These are phyloP conservation scores for Acanthurus lineatus DNA, from an alignment of 2,797 vertebrate species.

Conservation along the genomic window DNA sequence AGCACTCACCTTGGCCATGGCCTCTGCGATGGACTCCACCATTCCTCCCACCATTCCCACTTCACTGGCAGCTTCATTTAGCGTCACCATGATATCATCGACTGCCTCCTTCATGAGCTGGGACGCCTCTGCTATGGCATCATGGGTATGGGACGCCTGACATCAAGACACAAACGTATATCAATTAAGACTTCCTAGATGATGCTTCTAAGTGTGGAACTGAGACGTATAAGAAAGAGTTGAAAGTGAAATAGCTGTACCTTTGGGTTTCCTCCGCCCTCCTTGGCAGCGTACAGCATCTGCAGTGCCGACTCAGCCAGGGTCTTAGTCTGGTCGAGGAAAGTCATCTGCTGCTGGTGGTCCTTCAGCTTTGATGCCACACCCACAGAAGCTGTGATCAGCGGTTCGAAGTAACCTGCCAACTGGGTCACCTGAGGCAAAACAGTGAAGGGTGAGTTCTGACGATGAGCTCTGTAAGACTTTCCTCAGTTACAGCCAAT, in stretches of 20 bases:
- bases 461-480: not conserved
- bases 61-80: slow-evolving; percentile 98
- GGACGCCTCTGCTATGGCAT: slow-evolving; percentile 94
- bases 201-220: not conserved
- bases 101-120: slow-evolving; percentile 99
- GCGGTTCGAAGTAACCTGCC: slow-evolving; percentile 95
- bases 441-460: not conserved
- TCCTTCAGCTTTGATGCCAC: slow-evolving; percentile 93
- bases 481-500: not conserved
- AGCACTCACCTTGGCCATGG: slow-evolving; percentile 93
- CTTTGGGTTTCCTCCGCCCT: slow-evolving; percentile 98
- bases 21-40: slow-evolving; percentile 97
- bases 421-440: slow-evolving; percentile 91
- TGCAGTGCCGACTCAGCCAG: slow-evolving; percentile 96
- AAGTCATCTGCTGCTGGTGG: slow-evolving; percentile 99
- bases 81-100: slow-evolving; percentile 97
- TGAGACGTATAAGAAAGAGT: not conserved
- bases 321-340: slow-evolving; percentile 98
- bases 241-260: slow-evolving; percentile 67
- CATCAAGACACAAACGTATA: not conserved
- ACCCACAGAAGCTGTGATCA: slow-evolving; percentile 93
- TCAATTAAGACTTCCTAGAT: not conserved
- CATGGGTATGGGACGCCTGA: slow-evolving; percentile 95
- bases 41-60: slow-evolving; percentile 98
- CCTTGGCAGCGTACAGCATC: slow-evolving; percentile 98